Base-by-base conservation (phyloP, 2,113 vertebrate species). In the Nothoprocta perdicaria region DNA sequence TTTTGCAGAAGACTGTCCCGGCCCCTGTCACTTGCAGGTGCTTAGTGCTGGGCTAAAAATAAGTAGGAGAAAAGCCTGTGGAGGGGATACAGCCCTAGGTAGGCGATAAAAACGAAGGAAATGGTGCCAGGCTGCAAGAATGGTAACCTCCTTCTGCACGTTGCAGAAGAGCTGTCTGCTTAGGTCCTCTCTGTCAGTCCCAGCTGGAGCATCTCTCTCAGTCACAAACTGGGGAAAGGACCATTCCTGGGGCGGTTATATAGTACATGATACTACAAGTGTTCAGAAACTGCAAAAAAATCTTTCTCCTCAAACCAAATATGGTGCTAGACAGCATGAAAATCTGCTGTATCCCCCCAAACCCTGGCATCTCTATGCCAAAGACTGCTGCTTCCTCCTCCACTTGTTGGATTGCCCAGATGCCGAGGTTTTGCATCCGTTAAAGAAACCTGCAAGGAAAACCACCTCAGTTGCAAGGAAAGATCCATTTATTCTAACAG, bases 391-490 rank as follows among this genome's bases (percentile, higher is more conserved):
- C 52, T 4, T 81, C 31, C 46, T 79, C 35, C 68, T 89, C 33
- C 38, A 26, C 65, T 52, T 62, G 83, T 29, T 38, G 67, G 27
- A 63, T 27, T 84, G 22, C 10, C 43, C 40, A 92, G 38, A 40
- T 68, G 14, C 60, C 14, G 48, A 45, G 33, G 31, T 31, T 55
- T 67, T 50, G 60, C 27, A 7, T 75, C n/a, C 58, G 35, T 19
- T 33, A 55, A 88, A 86, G 55, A 81, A 84, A 53, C 3, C 33
- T 65, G 88, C 27, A 82, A 77, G 46, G 22, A 84, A 96, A 90
- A 79, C 2, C 10, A 22, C 60, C 83, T 31, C 52, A 87, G 22
- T 50, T 87, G 55, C 55, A 92, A 86, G 29, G 26, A 52, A 76
- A 73, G 75, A 31, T 65, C 84, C 4, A 72, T 85, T 66, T 85